Evolutionary conservation across 2,797 vertebrate genomes (phyloP).

Genomic region (Hypotaenidia okinawae): DNA sequence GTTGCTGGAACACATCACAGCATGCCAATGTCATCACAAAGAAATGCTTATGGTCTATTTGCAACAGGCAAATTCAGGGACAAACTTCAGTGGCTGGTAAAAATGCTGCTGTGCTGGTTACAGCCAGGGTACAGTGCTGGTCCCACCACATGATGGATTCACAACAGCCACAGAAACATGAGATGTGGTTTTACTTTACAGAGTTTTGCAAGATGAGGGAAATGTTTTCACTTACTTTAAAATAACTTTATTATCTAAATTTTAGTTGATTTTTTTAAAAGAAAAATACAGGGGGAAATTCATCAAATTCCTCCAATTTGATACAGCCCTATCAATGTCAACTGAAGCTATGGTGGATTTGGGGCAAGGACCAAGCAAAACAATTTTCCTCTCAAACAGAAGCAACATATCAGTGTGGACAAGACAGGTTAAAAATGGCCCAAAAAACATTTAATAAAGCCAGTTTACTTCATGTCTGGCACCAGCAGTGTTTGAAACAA

Average conservation of each 20-base stretch:
- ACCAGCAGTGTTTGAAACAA: not conserved
- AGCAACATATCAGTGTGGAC: not conserved
- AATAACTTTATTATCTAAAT: not conserved
- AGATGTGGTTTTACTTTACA: not conserved
- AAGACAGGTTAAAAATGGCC: not conserved
- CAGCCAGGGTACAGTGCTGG: rapidly evolving
- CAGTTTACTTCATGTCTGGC: not conserved
- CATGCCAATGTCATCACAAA: rapidly evolving
- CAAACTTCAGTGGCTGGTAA: not conserved
- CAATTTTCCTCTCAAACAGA: not conserved
- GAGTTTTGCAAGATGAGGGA: not conserved
- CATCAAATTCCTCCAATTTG: not conserved
- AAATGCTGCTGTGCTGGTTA: not conserved
- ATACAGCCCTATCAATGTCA: not conserved
- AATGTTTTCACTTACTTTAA: too few relatives aligned
- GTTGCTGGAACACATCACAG: not conserved
- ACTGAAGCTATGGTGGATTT: not conserved
- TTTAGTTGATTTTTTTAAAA: not conserved
- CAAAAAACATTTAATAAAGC: not conserved
- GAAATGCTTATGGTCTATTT: not conserved
- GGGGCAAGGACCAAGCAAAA: not conserved
- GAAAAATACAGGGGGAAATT: rapidly evolving
- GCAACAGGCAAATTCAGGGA: not conserved
- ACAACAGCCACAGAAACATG: not conserved
- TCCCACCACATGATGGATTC: not conserved